Evolutionary conservation across 2,888 invertebrate genomes (phyloP).

Genomic region (Psylliodes chrysocephalus): DNA sequence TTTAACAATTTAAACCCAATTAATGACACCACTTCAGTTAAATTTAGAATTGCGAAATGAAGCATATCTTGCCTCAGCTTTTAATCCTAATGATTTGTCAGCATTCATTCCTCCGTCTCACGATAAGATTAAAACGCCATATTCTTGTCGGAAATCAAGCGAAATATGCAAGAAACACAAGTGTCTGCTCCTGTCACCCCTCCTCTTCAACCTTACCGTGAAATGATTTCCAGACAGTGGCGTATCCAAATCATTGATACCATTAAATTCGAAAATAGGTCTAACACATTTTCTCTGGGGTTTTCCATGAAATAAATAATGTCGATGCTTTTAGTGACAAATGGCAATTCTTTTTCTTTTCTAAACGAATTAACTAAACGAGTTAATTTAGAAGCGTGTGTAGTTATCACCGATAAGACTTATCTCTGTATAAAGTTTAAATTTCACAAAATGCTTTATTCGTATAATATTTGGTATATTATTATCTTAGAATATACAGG

Average conservation of each 20-base stretch:
- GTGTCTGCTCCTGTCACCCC: slow-evolving; percentile 20
- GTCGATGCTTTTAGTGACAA: too few relatives aligned
- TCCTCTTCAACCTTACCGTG: slow-evolving; percentile 4
- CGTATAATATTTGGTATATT: too few relatives aligned
- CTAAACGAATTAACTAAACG: too few relatives aligned
- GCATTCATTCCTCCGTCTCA: slow-evolving; percentile 12
- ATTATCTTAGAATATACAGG: too few relatives aligned
- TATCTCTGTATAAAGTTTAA: too few relatives aligned
- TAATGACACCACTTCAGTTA: slow-evolving; percentile 1
- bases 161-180: slow-evolving; percentile 37
- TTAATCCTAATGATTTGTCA: slow-evolving; percentile 23
- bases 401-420: too few relatives aligned
- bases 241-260: background rate
- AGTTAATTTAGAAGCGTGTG: too few relatives aligned
- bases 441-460: too few relatives aligned
- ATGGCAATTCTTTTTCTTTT: too few relatives aligned
- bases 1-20: slow-evolving; percentile 7
- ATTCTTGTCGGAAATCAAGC: slow-evolving; percentile 35
- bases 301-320: too few relatives aligned
- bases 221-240: background rate
- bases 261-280: background rate
- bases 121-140: slow-evolving; percentile 33
- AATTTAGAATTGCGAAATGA: slow-evolving; percentile 18
- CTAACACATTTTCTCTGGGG: too few relatives aligned
- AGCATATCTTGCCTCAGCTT: slow-evolving; percentile 6